A percentile compares a stretch with the other conserved stretches of the same genome.
Evolutionary conservation across 2,888 invertebrate genomes (phyloP).

Genomic region (Exephanes ischioxanthus): DNA sequence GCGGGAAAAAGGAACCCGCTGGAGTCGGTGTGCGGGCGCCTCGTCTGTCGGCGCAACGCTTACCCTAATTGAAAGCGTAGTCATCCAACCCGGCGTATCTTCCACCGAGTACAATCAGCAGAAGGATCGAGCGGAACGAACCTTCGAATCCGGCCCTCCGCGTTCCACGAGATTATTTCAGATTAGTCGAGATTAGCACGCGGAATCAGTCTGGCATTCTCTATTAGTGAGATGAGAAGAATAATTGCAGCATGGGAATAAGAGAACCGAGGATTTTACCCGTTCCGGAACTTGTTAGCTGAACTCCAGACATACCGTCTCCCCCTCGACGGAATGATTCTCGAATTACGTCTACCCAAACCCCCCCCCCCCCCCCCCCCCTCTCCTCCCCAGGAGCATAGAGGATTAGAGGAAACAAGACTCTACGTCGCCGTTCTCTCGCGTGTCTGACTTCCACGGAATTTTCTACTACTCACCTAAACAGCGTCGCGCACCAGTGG

Average conservation of each 20-base stretch:
- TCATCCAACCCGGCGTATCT: slow-evolving; percentile 54
- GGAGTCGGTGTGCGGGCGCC: slow-evolving; percentile 47
- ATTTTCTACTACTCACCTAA: background rate
- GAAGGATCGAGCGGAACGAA: slow-evolving; percentile 24
- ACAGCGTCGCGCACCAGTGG: slow-evolving; percentile 16
- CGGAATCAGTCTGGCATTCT: slow-evolving; percentile 73
- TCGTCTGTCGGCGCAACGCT: slow-evolving; percentile 69
- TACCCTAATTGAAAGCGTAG: slow-evolving; percentile 75
- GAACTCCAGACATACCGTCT: slow-evolving; percentile 45
- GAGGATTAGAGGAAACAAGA: slow-evolving; percentile 41
- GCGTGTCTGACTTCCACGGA: background rate
- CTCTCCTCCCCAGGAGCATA: background rate
- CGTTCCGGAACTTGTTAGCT: slow-evolving; percentile 53
- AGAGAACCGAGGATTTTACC: slow-evolving; percentile 33
- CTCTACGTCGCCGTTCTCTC: slow-evolving; percentile 1
- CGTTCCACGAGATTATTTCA: slow-evolving; percentile 75
- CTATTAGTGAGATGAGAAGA: slow-evolving; percentile 54
- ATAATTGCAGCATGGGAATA: slow-evolving; percentile 43
- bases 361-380: background rate
- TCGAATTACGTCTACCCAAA: slow-evolving; percentile 44
- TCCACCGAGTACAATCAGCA: slow-evolving; percentile 21
- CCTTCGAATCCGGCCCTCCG: slow-evolving; percentile 67
- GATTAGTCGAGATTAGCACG: slow-evolving; percentile 78
- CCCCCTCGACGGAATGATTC: slow-evolving; percentile 58
- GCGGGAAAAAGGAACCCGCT: background rate